Evolutionary conservation across 2,113 vertebrate genomes (phyloP).

Genomic region (Brienomyrus longianalis): DNA sequence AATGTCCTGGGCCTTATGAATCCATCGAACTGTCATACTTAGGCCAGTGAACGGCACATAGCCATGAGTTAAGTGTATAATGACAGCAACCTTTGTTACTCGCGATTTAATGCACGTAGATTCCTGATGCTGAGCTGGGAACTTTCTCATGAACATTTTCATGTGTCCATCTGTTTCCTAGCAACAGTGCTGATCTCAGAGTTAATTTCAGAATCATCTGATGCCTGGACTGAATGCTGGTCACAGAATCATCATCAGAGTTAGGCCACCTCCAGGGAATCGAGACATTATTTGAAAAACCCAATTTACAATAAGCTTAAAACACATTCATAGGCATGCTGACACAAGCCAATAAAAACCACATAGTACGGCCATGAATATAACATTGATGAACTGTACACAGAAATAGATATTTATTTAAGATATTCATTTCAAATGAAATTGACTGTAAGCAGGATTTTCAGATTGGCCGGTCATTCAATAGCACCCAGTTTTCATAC

Average conservation of each 20-base stretch:
- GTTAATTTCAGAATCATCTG: constrained; percentile 8
- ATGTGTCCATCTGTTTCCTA: neutral
- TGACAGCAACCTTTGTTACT: neutral
- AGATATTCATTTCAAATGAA: neutral
- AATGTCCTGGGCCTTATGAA: neutral
- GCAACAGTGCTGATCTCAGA: constrained; percentile 3
- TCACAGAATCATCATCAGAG: neutral
- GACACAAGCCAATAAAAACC: neutral
- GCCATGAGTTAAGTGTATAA: neutral
- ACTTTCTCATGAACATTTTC: neutral
- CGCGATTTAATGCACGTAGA: neutral
- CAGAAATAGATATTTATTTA: neutral
- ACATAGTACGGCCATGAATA: neutral
- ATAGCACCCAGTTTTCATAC: neutral
- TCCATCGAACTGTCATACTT: neutral
- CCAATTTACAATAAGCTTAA: neutral
- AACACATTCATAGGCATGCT: neutral
- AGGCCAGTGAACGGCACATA: neutral
- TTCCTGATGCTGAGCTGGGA: neutral
- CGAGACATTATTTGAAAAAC: neutral
- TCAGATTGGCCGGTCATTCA: neutral
- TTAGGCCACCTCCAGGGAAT: neutral
- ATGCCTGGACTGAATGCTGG: neutral
- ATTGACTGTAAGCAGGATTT: neutral
- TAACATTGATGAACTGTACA: neutral